Percentiles rank a stretch among this genome's conserved stretches.
Evolutionary conservation across 2,797 vertebrate species (phyloP).

Genomic region (Sebastiscus tertius): DNA sequence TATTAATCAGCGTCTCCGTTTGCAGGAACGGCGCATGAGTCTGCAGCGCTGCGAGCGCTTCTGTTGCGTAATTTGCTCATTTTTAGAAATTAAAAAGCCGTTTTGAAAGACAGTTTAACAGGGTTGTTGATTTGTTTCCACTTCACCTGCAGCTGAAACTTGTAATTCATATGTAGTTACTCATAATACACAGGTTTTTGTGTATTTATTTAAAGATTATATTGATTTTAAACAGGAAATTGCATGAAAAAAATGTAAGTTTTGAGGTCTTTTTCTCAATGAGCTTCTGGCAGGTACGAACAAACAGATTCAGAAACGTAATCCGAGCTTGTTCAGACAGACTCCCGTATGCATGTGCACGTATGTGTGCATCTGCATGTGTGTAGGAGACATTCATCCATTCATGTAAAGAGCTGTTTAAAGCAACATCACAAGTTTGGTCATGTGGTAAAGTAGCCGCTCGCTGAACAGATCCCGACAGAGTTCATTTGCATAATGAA

Average conservation of each 20-base stretch:
- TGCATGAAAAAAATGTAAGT: not conserved
- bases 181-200: not conserved
- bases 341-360: not conserved
- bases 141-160: not conserved
- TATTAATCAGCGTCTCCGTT: constrained; percentile 14
- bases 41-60: not conserved
- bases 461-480: constrained; percentile 41
- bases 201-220: not conserved
- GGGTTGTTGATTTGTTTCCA: not conserved
- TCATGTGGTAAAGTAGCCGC: constrained; percentile 53
- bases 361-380: not conserved
- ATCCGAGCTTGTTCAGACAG: constrained; percentile 15
- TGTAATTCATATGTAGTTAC: not conserved
- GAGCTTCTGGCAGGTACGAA: not conserved
- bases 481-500: constrained; percentile 71
- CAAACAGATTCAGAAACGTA: not conserved
- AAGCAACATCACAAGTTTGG: constrained; percentile 53
- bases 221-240: not conserved
- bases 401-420: constrained; percentile 39
- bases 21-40: not conserved
- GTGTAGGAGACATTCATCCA: not conserved
- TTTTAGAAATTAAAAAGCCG: constrained; percentile 15
- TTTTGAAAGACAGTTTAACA: not conserved
- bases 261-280: not conserved
- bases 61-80: constrained; percentile 12